Conservation (phyloP, 30 jellyfish, hydroid and myxozoan genomes). For the Cassiopea andromeda region DNA sequence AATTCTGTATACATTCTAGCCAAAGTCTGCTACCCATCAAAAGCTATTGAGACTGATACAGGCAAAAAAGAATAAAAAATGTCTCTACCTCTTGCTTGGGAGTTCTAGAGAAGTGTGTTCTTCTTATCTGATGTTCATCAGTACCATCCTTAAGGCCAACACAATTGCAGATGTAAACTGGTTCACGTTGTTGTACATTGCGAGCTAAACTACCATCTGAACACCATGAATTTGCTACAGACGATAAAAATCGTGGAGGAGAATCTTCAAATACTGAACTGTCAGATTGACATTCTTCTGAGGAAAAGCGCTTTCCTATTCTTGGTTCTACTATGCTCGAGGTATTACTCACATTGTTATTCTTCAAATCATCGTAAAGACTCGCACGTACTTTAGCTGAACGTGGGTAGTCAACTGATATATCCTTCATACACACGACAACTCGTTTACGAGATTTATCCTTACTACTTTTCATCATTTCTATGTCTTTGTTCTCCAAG, state of each 20-base stretch:
- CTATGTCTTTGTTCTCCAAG: background rate
- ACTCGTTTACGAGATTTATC: background rate
- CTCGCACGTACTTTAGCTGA: background rate
- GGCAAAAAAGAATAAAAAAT: background rate
- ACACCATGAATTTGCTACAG: background rate
- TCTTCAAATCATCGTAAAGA: background rate
- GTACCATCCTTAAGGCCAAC: background rate
- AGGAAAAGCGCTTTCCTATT: background rate
- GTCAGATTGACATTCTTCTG: background rate
- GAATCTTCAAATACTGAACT: background rate
- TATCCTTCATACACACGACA: slow-evolving; percentile 3
- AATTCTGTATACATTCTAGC: no score
- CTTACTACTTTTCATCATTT: background rate
- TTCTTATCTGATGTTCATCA: slow-evolving; percentile 18
- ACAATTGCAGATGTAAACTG: background rate
- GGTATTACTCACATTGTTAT: background rate
- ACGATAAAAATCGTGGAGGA: background rate
- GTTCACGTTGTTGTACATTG: background rate
- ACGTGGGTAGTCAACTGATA: background rate
- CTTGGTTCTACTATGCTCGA: background rate
- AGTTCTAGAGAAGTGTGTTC: slow-evolving; percentile 54
- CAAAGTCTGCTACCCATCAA: no score
- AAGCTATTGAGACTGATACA: no score
- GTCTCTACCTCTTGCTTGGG: slow-evolving; percentile 53
- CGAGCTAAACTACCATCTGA: background rate